Evolutionary conservation across 2,888 invertebrate species (phyloP).

Genomic region (Ptilodon capucinus): DNA sequence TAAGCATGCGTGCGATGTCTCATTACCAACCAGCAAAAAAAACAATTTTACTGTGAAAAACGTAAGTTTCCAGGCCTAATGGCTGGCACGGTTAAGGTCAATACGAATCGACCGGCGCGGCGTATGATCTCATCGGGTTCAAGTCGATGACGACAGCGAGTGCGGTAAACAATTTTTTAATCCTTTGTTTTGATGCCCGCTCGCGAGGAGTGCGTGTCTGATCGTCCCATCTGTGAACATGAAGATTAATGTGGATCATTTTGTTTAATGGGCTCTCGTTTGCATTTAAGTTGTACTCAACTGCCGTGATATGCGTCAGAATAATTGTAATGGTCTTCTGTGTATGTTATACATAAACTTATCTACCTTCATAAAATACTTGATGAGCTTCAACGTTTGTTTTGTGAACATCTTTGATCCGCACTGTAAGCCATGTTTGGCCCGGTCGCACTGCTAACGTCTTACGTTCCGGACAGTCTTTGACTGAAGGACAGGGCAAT

Average conservation of each 20-base stretch:
- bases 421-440: no score
- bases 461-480: no score
- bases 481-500: no score
- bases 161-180: slow-evolving; percentile 51
- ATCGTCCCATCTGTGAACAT: slow-evolving; percentile 24
- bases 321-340: not conserved
- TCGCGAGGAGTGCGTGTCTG: slow-evolving; percentile 26
- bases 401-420: no score
- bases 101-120: slow-evolving; percentile 34
- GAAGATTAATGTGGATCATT: slow-evolving; percentile 31
- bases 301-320: not conserved
- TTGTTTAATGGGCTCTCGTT: slow-evolving; percentile 22
- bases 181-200: slow-evolving; percentile 43
- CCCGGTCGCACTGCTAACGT: no score
- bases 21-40: not conserved
- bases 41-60: not conserved
- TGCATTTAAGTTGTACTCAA: slow-evolving; percentile 3
- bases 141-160: slow-evolving; percentile 50
- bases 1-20: not conserved
- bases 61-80: slow-evolving; percentile 35
- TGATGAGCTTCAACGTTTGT: not conserved
- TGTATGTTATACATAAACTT: not conserved
- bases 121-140: slow-evolving; percentile 57
- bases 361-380: no score
- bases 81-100: slow-evolving; percentile 45